Evolutionary conservation across 1,140 invertebrate genomes (phyloP).

Genomic region (Diabrotica undecimpunctata): DNA sequence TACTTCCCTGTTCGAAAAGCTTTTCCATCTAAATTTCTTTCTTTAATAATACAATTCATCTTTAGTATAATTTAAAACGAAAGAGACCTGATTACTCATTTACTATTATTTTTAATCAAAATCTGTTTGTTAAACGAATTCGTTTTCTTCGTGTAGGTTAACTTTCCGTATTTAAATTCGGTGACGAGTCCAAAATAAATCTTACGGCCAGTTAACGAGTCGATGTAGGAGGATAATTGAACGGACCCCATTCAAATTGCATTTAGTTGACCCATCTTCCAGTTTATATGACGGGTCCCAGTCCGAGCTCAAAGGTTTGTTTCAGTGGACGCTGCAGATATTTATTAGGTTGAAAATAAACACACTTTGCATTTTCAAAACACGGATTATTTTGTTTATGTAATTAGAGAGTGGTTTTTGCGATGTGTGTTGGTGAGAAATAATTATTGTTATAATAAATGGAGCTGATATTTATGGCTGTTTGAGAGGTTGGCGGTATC

Average conservation of each 20-base stretch:
- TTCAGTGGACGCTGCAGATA: slow-evolving; percentile 19
- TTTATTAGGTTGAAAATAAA: slow-evolving; percentile 23
- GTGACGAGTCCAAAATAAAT: neutral
- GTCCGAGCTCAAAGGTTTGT: neutral
- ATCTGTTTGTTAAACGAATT: neutral
- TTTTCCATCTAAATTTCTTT: too few species aligned
- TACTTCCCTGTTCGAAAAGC: too few species aligned
- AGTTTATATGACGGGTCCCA: slow-evolving; percentile 8
- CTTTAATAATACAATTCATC: too few species aligned
- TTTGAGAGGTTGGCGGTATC: too few species aligned
- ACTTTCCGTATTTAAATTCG: neutral
- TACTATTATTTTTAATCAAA: too few species aligned
- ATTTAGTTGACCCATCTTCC: slow-evolving; percentile 21
- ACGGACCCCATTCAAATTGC: slow-evolving; percentile 14
- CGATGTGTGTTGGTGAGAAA: neutral
- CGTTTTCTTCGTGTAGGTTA: neutral
- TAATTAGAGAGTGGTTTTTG: neutral
- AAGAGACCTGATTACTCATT: too few species aligned
- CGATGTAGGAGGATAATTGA: slow-evolving; percentile 5
- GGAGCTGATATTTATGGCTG: too few species aligned
- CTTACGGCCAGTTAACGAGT: neutral
- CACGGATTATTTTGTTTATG: slow-evolving; percentile 31
- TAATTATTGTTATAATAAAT: too few species aligned
- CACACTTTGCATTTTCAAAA: slow-evolving; percentile 29
- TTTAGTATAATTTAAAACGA: too few species aligned